A percentile compares a stretch with the other conserved stretches of the same genome.
These are phyloP conservation scores for Eidolon helvum DNA, from an alignment of 2,113 vertebrate genomes.

Conservation along the genomic window DNA sequence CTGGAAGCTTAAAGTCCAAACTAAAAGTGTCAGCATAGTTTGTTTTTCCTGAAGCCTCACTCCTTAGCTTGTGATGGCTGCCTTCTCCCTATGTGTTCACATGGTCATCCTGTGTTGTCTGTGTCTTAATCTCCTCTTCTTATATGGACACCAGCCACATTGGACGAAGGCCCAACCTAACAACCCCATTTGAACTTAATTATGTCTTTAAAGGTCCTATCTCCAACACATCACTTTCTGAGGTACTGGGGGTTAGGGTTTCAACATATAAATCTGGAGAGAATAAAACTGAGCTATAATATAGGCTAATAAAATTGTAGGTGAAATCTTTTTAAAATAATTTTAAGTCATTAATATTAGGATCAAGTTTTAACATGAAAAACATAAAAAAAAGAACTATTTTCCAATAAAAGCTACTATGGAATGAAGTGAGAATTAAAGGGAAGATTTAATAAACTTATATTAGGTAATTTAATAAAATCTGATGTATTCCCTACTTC, in stretches of 20 bases:
- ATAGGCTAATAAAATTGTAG: neutral
- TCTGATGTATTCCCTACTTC: neutral
- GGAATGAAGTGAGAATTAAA: neutral
- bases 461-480: neutral
- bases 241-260: neutral
- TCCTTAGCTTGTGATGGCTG: neutral
- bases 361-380: neutral
- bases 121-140: neutral
- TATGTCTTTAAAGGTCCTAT: neutral
- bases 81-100: neutral
- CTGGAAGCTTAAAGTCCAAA: neutral
- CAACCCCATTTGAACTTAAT: neutral
- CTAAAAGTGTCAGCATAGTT: neutral
- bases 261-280: neutral
- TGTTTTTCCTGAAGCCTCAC: neutral
- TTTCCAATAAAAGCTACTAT: neutral
- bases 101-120: neutral
- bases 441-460: conserved; percentile 9
- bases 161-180: neutral
- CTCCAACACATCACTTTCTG: neutral
- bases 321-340: neutral
- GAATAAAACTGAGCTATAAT: neutral
- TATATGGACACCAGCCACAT: neutral
- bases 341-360: neutral
- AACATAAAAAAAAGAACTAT: neutral